Percentiles rank a stretch among this genome's conserved stretches.
Evolutionary conservation across 2,113 vertebrate genomes (phyloP).

Genomic region (Cyanocitta stelleri): DNA sequence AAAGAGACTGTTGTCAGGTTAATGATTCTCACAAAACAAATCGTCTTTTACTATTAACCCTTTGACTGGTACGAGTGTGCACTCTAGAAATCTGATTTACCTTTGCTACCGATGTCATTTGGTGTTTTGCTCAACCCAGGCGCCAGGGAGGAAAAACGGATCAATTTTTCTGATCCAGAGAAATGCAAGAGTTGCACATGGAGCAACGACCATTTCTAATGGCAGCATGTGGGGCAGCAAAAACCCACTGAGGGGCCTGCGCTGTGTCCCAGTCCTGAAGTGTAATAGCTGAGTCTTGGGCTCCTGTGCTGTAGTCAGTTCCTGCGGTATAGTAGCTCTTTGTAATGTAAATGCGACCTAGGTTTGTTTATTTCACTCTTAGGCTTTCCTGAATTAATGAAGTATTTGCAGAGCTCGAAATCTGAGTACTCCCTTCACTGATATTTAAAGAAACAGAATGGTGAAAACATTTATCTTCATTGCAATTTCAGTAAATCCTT

Average conservation of each 20-base stretch:
- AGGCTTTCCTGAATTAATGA: conserved; percentile 55
- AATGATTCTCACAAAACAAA: conserved; percentile 49
- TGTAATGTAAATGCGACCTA: conserved; percentile 45
- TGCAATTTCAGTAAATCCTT: conserved; percentile 14
- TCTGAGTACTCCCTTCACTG: neutral
- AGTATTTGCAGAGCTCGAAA: neutral
- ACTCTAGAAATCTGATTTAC: conserved; percentile 39
- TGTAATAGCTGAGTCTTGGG: neutral
- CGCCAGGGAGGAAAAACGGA: neutral
- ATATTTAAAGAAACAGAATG: conserved; percentile 33
- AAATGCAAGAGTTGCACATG: neutral
- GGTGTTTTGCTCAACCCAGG: neutral
- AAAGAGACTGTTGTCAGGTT: conserved; percentile 41
- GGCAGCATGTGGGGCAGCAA: neutral
- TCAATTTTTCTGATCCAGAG: conserved; percentile 14
- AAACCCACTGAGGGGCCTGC: neutral
- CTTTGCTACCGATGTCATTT: neutral
- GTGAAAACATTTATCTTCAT: conserved; percentile 1
- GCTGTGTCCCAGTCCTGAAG: neutral
- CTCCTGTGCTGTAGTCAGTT: neutral
- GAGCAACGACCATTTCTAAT: neutral
- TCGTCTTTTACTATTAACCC: conserved; percentile 13
- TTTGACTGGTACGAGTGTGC: neutral
- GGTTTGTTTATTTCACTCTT: conserved; percentile 52
- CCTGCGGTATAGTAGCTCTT: conserved; percentile 28